Evolutionary conservation across 1,140 invertebrate species (phyloP).

Genomic region (Ceratosolen solmsi): DNA sequence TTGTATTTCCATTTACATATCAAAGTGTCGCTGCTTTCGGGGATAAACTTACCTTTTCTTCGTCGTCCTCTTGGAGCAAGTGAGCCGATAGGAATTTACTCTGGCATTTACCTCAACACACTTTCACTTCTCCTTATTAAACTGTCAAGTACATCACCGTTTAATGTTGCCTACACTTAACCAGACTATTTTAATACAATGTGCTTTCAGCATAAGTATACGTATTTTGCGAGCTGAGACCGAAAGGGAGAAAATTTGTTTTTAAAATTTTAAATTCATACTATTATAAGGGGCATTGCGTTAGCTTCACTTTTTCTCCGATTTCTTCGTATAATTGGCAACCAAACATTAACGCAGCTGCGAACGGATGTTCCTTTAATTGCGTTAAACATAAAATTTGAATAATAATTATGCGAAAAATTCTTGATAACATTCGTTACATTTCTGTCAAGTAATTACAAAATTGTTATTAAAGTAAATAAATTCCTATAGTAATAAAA

Average conservation of each 20-base stretch:
- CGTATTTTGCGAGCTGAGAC: not conserved
- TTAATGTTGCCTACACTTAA: not conserved
- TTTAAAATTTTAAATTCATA: not conserved
- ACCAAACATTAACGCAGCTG: not conserved
- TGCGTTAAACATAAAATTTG: not conserved
- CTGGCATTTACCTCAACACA: not conserved
- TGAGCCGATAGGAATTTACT: constrained; percentile 5
- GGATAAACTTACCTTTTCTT: not conserved
- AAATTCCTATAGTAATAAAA: not conserved
- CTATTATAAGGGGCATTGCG: not conserved
- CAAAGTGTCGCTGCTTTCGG: not conserved
- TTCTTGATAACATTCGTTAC: not conserved
- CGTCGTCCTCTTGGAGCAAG: not conserved
- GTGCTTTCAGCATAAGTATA: not conserved
- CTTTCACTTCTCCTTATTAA: not conserved
- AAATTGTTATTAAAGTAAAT: not conserved
- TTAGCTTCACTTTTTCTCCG: not conserved
- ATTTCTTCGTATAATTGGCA: not conserved
- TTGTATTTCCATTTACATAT: constrained; percentile 17
- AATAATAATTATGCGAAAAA: not conserved
- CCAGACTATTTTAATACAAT: not conserved
- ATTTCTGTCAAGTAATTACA: not conserved
- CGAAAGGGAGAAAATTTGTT: not conserved
- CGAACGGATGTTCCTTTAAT: not conserved
- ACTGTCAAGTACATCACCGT: not conserved